Evolutionary conservation across 92 coral and sea anemone genomes (phyloP).

Genomic region (Desmophyllum pertusum): DNA sequence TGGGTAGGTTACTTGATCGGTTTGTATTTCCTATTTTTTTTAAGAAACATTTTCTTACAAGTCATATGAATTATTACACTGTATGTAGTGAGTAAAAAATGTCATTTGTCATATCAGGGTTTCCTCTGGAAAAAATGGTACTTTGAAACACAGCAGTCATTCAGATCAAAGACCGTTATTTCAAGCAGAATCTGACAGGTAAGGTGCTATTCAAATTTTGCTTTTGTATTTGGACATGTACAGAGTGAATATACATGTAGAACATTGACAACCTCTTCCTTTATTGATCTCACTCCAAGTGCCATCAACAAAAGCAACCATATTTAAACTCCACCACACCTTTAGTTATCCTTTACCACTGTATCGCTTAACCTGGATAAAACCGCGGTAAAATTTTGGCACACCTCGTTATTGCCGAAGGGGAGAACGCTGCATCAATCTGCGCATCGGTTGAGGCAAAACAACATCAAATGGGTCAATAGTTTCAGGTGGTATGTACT

Average conservation of each 20-base stretch:
- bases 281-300: background rate
- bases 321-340: no score
- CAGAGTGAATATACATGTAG: background rate
- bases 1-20: constrained; percentile 52
- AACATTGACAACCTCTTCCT: background rate
- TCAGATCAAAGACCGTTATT: constrained; percentile 73
- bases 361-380: no score
- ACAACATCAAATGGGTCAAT: no score
- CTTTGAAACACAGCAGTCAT: constrained; percentile 41
- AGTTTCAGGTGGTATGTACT: no score
- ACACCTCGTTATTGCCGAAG: no score
- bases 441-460: no score
- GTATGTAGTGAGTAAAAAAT: background rate
- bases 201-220: background rate
- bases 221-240: background rate
- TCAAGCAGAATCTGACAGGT: constrained; percentile 84
- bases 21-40: background rate
- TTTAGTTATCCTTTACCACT: no score
- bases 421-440: no score
- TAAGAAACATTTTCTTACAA: background rate
- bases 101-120: background rate
- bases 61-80: background rate
- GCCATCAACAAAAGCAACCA: no score
- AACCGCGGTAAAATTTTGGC: no score
- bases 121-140: constrained; percentile 47